Evolutionary conservation across 2,113 vertebrate species (phyloP).

Genomic region (Chiloscyllium plagiosum): DNA sequence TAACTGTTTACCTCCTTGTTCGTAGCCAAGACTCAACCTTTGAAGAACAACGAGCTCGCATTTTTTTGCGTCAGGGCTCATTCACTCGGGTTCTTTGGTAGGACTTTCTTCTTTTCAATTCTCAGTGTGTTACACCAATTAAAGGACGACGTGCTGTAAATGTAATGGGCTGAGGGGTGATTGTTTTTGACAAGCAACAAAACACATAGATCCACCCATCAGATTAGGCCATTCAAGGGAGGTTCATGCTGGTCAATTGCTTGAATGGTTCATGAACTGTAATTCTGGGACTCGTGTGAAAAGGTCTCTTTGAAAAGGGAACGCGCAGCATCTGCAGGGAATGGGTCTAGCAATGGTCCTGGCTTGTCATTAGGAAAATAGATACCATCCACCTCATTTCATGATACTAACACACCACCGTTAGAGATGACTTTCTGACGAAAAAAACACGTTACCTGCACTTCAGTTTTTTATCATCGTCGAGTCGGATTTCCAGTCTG

Average conservation of each 20-base stretch:
- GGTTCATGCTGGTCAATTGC: conserved; percentile 82
- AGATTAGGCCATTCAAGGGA: conserved; percentile 93
- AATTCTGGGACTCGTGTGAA: conserved; percentile 73
- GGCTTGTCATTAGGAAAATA: conserved; percentile 51
- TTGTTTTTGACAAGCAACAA: conserved; percentile 99
- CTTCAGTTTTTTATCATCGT: background rate
- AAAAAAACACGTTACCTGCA: background rate
- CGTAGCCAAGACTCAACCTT: conserved; percentile 82
- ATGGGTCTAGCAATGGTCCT: conserved; percentile 43
- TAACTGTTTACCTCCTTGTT: conserved; percentile 73
- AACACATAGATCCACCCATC: conserved; percentile 97
- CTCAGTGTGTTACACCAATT: conserved; percentile 91
- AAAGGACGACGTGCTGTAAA: conserved; percentile 97
- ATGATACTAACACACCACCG: conserved; percentile 48
- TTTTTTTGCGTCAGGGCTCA: conserved; percentile 80
- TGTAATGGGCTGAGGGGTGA: conserved; percentile 94
- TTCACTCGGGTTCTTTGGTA: conserved; percentile 72
- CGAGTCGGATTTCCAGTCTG: background rate
- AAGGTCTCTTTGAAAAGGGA: conserved; percentile 61
- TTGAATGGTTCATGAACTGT: conserved; percentile 84
- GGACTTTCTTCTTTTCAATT: conserved; percentile 79
- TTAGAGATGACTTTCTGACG: conserved; percentile 38
- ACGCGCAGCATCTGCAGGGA: conserved; percentile 52
- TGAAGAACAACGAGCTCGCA: conserved; percentile 65
- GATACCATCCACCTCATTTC: conserved; percentile 49